Percentiles rank a stretch among this genome's conserved stretches.
These are phyloP conservation scores for Hemibates koningsi DNA, from an alignment of 2,113 vertebrate genomes.

Conservation along the genomic window DNA sequence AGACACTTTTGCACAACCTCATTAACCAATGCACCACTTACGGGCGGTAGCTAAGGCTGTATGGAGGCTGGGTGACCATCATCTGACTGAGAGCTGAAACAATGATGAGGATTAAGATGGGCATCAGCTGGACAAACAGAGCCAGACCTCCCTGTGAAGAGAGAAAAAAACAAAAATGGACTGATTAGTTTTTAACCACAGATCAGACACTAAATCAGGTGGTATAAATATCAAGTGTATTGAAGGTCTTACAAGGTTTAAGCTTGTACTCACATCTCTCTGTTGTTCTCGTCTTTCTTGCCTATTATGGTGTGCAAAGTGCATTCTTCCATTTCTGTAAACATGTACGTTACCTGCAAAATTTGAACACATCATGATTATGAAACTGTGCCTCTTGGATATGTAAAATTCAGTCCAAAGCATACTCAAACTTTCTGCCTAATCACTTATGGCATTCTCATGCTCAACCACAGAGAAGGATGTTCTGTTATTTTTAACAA, in stretches of 20 bases:
- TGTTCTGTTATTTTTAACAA: not conserved
- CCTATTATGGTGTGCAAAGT: conserved; percentile 69
- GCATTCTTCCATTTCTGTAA: conserved; percentile 77
- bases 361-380: not conserved
- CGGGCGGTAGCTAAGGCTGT: conserved; percentile 92
- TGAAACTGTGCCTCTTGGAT: not conserved
- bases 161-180: not conserved
- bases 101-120: conserved; percentile 92
- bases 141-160: conserved; percentile 88
- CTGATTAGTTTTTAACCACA: not conserved
- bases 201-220: not conserved
- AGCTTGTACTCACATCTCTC: conserved; percentile 63
- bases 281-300: conserved; percentile 71
- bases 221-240: not conserved
- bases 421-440: not conserved
- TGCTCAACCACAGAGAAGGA: not conserved
- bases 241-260: not conserved
- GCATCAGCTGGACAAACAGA: conserved; percentile 96
- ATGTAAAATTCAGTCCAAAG: not conserved
- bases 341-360: conserved; percentile 74
- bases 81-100: conserved; percentile 93
- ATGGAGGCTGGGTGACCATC: conserved; percentile 95
- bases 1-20: not conserved
- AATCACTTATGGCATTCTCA: not conserved
- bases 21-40: conserved; percentile 66